phyloP scores from a whole-genome alignment of 2,113 vertebrate species.

The Argyrosomus japonicus region DNA sequence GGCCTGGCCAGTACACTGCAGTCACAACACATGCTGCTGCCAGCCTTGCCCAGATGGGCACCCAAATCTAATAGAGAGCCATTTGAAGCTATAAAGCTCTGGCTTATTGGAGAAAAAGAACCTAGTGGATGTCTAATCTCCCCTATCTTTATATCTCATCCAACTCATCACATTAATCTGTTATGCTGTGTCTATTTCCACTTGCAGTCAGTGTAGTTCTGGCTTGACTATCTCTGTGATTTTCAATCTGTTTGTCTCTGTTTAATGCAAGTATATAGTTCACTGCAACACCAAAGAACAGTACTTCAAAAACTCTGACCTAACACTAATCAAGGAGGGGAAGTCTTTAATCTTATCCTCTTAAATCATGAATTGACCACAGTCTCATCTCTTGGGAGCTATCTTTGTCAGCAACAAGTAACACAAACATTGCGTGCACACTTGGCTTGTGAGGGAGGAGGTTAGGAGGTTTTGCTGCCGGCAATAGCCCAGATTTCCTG shows the following conservation, averaged over 20 bases:
- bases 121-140: constrained; percentile 72
- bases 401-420: constrained; percentile 65
- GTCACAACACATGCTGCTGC: constrained; percentile 76
- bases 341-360: constrained; percentile 43
- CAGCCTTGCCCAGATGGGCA: constrained; percentile 81
- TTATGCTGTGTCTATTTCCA: constrained; percentile 64
- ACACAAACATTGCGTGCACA: constrained; percentile 45
- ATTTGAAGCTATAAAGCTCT: constrained; percentile 78
- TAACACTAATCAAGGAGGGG: constrained; percentile 14
- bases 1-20: constrained; percentile 73
- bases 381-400: constrained; percentile 34
- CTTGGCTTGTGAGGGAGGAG: constrained; percentile 37
- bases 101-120: constrained; percentile 75
- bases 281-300: constrained; percentile 9
- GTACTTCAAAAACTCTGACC: constrained; percentile 28
- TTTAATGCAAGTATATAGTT: constrained; percentile 2
- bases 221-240: constrained; percentile 33
- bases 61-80: constrained; percentile 83
- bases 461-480: constrained; percentile 25
- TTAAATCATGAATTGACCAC: constrained; percentile 38
- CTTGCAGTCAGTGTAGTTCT: constrained; percentile 47
- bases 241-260: constrained; percentile 26
- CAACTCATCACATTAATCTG: constrained; percentile 74
- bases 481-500: constrained; percentile 64
- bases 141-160: constrained; percentile 71